phyloP scores from a whole-genome alignment of 2,888 invertebrate genomes.

The Lithodes maja region DNA sequence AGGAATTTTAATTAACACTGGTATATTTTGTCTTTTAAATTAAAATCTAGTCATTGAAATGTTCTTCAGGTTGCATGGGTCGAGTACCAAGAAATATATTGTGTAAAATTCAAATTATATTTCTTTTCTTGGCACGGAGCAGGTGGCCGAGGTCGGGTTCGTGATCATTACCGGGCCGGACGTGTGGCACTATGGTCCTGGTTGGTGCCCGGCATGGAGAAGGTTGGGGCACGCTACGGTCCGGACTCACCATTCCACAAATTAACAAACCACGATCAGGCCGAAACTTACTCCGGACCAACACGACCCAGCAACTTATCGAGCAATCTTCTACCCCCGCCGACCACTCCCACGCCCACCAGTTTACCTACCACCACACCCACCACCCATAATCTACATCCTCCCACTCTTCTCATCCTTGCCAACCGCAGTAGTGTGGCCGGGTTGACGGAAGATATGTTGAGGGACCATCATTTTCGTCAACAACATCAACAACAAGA shows the following conservation, averaged over 20 bases:
- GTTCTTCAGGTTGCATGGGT: too few species aligned
- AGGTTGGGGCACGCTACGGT: constrained; percentile 66
- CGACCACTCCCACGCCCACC: constrained; percentile 41
- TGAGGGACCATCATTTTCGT: background rate
- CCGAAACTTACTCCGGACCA: constrained; percentile 69
- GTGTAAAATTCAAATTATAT: too few species aligned
- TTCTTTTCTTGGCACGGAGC: too few species aligned
- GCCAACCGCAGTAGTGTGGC: constrained; percentile 39
- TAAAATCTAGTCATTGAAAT: too few species aligned
- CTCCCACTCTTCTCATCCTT: constrained; percentile 10
- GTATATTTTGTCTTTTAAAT: too few species aligned
- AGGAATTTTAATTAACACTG: too few species aligned
- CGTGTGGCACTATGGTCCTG: constrained; percentile 97
- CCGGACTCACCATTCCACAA: constrained; percentile 64
- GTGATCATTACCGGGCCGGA: constrained; percentile 95
- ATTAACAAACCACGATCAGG: constrained; percentile 54
- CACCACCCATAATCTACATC: background rate
- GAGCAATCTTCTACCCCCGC: constrained; percentile 56
- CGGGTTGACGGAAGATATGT: constrained; percentile 25
- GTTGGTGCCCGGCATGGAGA: constrained; percentile 85
- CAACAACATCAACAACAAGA: constrained; percentile 4
- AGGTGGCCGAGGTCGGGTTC: constrained; percentile 79
- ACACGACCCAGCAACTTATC: constrained; percentile 60
- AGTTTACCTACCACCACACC: background rate
- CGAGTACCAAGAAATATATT: too few species aligned